Conservation (phyloP, 2,888 invertebrate genomes). For the Magallana nippona region DNA sequence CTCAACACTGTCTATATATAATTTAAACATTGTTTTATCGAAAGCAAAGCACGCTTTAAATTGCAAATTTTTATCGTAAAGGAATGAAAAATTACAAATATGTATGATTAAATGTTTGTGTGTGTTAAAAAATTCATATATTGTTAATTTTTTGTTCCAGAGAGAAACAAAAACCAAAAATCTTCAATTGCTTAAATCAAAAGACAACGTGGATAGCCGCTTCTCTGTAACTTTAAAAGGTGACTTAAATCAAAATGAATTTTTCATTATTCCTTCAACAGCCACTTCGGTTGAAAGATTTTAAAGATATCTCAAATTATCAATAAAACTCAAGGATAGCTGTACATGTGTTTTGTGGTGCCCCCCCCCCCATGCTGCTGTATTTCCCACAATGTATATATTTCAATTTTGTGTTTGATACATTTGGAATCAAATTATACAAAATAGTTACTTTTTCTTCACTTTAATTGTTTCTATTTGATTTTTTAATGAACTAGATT, state of each 20-base stretch:
- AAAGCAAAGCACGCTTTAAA: no score
- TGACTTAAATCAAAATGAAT: conserved; percentile 39
- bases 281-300: no score
- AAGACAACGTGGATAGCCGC: conserved; percentile 53
- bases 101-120: neutral
- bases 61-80: no score
- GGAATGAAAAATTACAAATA: no score
- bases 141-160: conserved; percentile 52
- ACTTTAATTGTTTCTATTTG: neutral
- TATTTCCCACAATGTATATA: neutral
- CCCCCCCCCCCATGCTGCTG: no score
- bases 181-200: conserved; percentile 48
- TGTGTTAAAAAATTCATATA: neutral
- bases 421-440: neutral
- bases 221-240: conserved; percentile 67
- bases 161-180: conserved; percentile 62
- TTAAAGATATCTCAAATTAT: no score
- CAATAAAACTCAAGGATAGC: no score
- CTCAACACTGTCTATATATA: no score
- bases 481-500: conserved; percentile 60
- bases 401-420: neutral
- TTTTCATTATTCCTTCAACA: no score
- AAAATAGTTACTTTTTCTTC: neutral
- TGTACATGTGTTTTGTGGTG: no score
- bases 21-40: no score